Evolutionary conservation across 64 coral and sea anemone species (phyloP), one percentile per base, ranked within the genome.

Genomic region (Pachyseris speciosa): DNA sequence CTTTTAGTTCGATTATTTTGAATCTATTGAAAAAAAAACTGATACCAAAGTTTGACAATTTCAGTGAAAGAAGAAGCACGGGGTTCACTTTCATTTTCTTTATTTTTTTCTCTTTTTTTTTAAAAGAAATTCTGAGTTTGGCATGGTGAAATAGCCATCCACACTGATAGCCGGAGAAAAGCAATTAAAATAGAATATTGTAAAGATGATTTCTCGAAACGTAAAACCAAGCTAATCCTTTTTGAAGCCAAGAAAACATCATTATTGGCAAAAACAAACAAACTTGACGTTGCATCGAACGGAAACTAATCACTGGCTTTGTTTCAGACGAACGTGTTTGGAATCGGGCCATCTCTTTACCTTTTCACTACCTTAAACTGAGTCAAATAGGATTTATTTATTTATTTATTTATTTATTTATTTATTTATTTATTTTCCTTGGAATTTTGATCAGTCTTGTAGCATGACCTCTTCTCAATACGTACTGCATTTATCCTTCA

Each of bases 271-370:
- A 1, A 61, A 81, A 37, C 77, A 81, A 61, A 81, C 33, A 81
- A 60, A 81, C 53, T 81, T 81, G 77, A 39, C 9, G 20, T 15
- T 50, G 73, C 50, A 76, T 48, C 73, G 44, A 27, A 50, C 55
- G 16, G 26, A 81, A 81, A 32, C 10, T 61, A 39, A 40, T 26
- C 20, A 61, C 16, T 40, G 20, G 1, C 16, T 81, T 81, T 81
- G 77, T 81, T 58, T 38, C 25, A 4, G 7, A 11, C 5, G 77
- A 57, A 36, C 77, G n/a, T 63, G 53, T 81, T 81, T 81, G 40
- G 52, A 81, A 39, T 42, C 24, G 5, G 52, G 40, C 50, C 24
- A 76, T 51, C 73, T 28, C 15, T 50, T 76, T 13, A 50, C 40
- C 26, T 27, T 51, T 28, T 61, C n/a, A 27, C 8, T 9, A 61